phyloP scores from a whole-genome alignment of 2,113 vertebrate genomes.

The Clupea harengus region DNA sequence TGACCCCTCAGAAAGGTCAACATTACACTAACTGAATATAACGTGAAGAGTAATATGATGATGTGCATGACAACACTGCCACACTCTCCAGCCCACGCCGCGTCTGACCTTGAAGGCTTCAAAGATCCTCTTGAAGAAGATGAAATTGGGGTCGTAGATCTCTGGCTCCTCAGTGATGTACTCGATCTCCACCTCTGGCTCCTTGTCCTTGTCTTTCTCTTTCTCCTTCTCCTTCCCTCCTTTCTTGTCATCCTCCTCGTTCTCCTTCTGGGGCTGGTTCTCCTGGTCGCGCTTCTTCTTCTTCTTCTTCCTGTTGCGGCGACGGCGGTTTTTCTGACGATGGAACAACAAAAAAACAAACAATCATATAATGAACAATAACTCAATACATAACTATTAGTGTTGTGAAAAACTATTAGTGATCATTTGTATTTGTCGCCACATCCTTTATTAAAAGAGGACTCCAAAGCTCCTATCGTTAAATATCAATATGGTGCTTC shows the following conservation, averaged over 20 bases:
- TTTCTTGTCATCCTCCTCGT: slow-evolving; percentile 56
- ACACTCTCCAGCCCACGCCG: not conserved
- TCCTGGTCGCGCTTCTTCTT: slow-evolving; percentile 75
- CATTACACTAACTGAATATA: not conserved
- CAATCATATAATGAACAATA: not conserved
- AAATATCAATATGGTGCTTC: not conserved
- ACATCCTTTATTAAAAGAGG: not conserved
- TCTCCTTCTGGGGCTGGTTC: slow-evolving; percentile 69
- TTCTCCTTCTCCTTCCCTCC: slow-evolving; percentile 20
- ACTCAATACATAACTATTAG: too few species aligned
- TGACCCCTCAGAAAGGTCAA: not conserved
- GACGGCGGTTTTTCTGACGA: slow-evolving; percentile 81
- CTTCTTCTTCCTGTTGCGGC: slow-evolving; percentile 88
- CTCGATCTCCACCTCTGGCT: slow-evolving; percentile 82
- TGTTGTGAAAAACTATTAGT: too few species aligned
- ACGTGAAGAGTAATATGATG: too few species aligned
- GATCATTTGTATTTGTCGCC: too few species aligned
- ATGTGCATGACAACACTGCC: not conserved
- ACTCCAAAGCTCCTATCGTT: not conserved
- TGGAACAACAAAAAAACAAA: not conserved
- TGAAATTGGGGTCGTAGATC: slow-evolving; percentile 88
- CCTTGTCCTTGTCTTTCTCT: slow-evolving; percentile 53
- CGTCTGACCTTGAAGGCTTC: slow-evolving; percentile 85
- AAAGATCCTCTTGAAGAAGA: slow-evolving; percentile 92
- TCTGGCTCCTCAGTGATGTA: slow-evolving; percentile 87